Conservation (phyloP, 2,888 invertebrate genomes). For the Phasia obesa region DNA sequence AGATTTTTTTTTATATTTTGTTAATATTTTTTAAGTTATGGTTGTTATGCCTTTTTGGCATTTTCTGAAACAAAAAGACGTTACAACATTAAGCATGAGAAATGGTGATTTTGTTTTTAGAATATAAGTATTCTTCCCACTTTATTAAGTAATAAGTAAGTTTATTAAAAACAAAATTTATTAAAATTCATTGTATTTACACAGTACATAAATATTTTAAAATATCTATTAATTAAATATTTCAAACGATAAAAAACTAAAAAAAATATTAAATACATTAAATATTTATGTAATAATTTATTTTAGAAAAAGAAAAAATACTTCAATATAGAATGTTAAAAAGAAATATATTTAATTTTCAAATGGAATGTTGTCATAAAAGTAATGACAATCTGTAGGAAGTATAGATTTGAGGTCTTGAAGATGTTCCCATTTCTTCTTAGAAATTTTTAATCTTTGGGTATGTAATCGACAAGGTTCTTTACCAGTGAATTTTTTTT, state of each 20-base stretch:
- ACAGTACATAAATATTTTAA: too few relatives aligned
- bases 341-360: conserved; percentile 24
- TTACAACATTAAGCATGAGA: conserved; percentile 39
- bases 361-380: neutral
- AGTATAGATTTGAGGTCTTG: too few relatives aligned
- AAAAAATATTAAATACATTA: conserved; percentile 7
- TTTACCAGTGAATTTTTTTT: neutral
- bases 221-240: too few relatives aligned
- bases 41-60: conserved; percentile 16
- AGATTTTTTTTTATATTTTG: conserved; percentile 9
- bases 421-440: neutral
- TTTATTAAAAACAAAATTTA: conserved; percentile 36
- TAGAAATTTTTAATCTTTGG: neutral
- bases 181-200: too few relatives aligned
- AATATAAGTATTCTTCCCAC: too few relatives aligned
- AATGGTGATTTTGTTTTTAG: conserved; percentile 4
- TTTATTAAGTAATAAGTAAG: conserved; percentile 17
- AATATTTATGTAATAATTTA: conserved; percentile 1
- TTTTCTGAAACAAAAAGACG: conserved; percentile 12
- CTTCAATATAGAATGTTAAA: conserved; percentile 20
- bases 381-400: neutral
- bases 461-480: neutral
- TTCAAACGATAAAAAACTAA: neutral
- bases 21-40: conserved; percentile 21
- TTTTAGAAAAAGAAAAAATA: conserved; percentile 14